phyloP scores from a whole-genome alignment of 1,140 invertebrate species.

The Anastrepha ludens region DNA sequence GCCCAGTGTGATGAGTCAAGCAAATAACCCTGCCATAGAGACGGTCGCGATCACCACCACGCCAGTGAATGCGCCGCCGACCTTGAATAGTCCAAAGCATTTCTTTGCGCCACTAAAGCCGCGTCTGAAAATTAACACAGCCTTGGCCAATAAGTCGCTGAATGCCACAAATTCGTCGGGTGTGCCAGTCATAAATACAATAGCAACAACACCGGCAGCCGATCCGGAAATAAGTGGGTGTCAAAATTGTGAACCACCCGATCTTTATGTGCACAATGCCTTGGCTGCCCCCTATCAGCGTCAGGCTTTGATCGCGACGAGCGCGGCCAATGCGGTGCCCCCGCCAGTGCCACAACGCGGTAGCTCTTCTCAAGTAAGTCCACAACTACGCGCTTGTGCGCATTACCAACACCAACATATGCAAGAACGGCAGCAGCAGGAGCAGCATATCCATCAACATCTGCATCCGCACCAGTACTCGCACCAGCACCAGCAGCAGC shows the following conservation, averaged over 20 bases:
- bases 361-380: constrained; percentile 63
- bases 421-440: constrained; percentile 47
- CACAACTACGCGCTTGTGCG: constrained; percentile 57
- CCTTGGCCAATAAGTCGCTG: constrained; percentile 65
- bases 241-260: constrained; percentile 65
- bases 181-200: constrained; percentile 50
- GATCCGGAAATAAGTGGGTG: neutral
- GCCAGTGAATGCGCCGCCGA: constrained; percentile 58
- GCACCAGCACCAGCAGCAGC: constrained; percentile 45
- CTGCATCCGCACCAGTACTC: constrained; percentile 31
- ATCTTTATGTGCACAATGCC: constrained; percentile 71
- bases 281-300: constrained; percentile 69
- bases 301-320: constrained; percentile 48
- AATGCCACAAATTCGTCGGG: constrained; percentile 56
- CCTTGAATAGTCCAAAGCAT: constrained; percentile 70
- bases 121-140: constrained; percentile 70
- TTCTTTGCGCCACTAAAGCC: constrained; percentile 73
- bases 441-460: neutral
- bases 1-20: constrained; percentile 42
- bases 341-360: constrained; percentile 61
- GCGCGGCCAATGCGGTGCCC: constrained; percentile 22
- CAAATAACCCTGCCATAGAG: constrained; percentile 59
- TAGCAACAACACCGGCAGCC: constrained; percentile 43
- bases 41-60: constrained; percentile 69
- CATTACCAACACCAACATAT: constrained; percentile 57